Conservation (phyloP, 2,113 vertebrate species). For the Oreochromis aureus region DNA sequence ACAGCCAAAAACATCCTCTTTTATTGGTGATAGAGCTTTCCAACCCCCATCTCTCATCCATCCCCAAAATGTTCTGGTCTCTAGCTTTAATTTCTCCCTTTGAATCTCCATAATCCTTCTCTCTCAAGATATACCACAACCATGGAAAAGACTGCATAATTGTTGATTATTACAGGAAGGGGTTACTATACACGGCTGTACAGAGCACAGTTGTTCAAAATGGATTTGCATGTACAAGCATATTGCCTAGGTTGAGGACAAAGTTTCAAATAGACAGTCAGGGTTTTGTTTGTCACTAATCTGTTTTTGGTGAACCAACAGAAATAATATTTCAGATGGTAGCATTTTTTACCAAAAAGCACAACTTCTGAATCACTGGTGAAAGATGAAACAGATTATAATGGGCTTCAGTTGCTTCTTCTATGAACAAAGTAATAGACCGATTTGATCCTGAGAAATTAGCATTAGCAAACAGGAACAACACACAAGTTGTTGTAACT, state of each 20-base stretch:
- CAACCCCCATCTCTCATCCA: conserved; percentile 6
- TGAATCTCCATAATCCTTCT: conserved; percentile 16
- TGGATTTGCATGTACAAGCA: not conserved
- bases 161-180: not conserved
- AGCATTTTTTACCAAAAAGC: not conserved
- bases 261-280: not conserved
- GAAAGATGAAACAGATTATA: not conserved
- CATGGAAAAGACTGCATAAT: conserved; percentile 5
- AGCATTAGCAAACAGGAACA: not conserved
- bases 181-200: not conserved
- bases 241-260: not conserved
- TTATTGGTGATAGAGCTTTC: conserved; percentile 31
- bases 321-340: not conserved
- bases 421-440: not conserved
- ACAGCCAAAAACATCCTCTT: conserved; percentile 27
- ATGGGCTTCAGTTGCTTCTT: not conserved
- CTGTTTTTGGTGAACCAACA: not conserved
- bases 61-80: conserved; percentile 11
- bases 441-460: not conserved
- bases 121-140: conserved; percentile 11
- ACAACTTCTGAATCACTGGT: not conserved
- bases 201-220: not conserved
- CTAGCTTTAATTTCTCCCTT: conserved; percentile 10
- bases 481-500: not conserved
- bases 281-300: not conserved